These are phyloP conservation scores for Monodelphis domestica DNA, from an alignment of 2,797 vertebrate species.

Conservation along the genomic window DNA sequence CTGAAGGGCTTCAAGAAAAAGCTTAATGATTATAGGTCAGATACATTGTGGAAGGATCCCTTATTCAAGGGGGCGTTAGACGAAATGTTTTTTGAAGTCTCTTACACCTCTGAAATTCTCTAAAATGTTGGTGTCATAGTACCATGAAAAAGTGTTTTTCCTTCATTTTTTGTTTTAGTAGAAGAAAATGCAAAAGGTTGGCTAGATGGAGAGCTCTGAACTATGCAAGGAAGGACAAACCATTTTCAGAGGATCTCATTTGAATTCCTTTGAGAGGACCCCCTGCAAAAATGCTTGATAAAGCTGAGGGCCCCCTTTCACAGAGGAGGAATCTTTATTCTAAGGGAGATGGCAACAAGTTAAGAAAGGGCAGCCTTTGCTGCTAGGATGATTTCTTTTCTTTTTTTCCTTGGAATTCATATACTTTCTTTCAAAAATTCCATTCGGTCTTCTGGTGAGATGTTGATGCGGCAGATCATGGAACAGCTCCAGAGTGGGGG, in stretches of 20 bases:
- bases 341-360: neutral
- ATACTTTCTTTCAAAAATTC: neutral
- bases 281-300: neutral
- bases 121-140: neutral
- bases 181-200: neutral
- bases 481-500: constrained; percentile 42
- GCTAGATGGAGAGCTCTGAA: neutral
- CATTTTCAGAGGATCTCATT: neutral
- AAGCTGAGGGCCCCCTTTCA: neutral
- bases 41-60: neutral
- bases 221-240: neutral
- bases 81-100: neutral
- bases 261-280: neutral
- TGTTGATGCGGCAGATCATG: constrained; percentile 38
- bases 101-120: neutral
- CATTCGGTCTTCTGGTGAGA: neutral
- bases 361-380: neutral
- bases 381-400: neutral
- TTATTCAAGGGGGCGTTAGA: neutral
- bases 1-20: neutral
- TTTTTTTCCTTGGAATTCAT: neutral
- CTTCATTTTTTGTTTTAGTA: neutral
- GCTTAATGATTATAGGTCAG: neutral
- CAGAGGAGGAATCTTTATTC: neutral
- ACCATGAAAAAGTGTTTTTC: neutral